Evolutionary conservation across 2,113 vertebrate genomes (phyloP), one percentile per base, ranked within the genome.

Genomic region (Hippocampus comes): DNA sequence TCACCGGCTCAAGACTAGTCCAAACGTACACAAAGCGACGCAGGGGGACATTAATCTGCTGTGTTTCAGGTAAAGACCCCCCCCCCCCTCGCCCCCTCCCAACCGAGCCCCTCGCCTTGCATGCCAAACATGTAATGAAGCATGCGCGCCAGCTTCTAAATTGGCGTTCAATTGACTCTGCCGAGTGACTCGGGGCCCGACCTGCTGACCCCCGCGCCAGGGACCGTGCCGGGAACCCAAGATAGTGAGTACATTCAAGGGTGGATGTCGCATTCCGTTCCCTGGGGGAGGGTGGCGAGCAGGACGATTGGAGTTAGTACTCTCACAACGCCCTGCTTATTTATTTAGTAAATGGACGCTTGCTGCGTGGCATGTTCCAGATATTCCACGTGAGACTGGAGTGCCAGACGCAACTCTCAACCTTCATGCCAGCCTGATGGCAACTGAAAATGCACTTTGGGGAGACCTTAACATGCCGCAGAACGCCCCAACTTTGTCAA

Each of bases 161-260:
- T 87, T 82, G 79, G 83, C 82, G 84, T 89, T 87, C 82, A 81
- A 76, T 87, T 84, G 80, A 78, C 77, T 84, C 49, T 17, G 41
- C 43, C 68, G 67, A 55, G 69, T 20, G 17, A 49, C 67, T 68
- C 48, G 59, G 49, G 67, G 34, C 42, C 41, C 48, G 57, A 75
- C 72, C 70, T 74, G 76, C 80, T 78, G 74, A 78, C 75, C 11
- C 9, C 1, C 71, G 69, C 73, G 49, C 61, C 0, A 9, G 18
- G 53, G 46, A 8, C 72, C 9, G 0, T 34, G 3, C 25, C 57
- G 20, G 34, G 7, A 56, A 51, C 30, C n/a, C 27, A 66, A 66
- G 64, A 66, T 66, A 66, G 41, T 15, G 42, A 17, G 42, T 66
- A n/a, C 64, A 27, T 66, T 66, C 64, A 66, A 48, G 42, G 64